Evolutionary conservation across 1,140 invertebrate genomes (phyloP), one percentile per base, ranked within the genome.

Genomic region (Leptinotarsa undecemlineata): DNA sequence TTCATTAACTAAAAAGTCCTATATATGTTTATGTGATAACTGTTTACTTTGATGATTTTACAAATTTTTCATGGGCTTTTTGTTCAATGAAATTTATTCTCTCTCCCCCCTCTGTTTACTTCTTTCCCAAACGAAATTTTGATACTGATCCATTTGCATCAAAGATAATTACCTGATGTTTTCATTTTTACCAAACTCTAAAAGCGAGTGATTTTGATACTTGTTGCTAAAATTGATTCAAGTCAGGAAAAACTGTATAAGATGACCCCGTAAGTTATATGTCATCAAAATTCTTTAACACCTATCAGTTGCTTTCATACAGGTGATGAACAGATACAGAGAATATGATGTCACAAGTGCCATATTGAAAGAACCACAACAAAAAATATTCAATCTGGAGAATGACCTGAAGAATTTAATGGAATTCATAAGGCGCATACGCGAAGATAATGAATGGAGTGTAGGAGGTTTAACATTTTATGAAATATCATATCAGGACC

Each of bases 321-420:
- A 83, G 82, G 81, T 83, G 69, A 83, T 82, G 80, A 79, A 80
- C 77, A 82, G 76, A 69, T 82, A 82, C 72, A 73, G 78, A 73
- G 79, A 81, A 73, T 75, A 79, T 68, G 78, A 79, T 74, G 63
- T 81, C 67, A 72, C 77, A 48, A 74, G 71, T 68, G 77, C 82
- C 71, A 76, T 82, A 72, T 68, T 79, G 64, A 73, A 70, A 64
- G 78, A 79, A 73, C 78, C 77, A 77, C 79, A 80, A 51, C 77
- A 82, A 75, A 81, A 76, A 78, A 75, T 83, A 64, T 75, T 78
- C 20, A 67, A 79, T 68, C 63, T 80, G 6, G 79, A 82, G 67
- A 80, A 79, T 77, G 82, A 83, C 71, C 42, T 80, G 48, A 80
- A 76, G 63, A 82, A 82, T 72, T 62, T 83, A 33, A 63, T 82